Base-by-base conservation (phyloP, 2,888 invertebrate species). In the Drosophila fulvimacula region DNA sequence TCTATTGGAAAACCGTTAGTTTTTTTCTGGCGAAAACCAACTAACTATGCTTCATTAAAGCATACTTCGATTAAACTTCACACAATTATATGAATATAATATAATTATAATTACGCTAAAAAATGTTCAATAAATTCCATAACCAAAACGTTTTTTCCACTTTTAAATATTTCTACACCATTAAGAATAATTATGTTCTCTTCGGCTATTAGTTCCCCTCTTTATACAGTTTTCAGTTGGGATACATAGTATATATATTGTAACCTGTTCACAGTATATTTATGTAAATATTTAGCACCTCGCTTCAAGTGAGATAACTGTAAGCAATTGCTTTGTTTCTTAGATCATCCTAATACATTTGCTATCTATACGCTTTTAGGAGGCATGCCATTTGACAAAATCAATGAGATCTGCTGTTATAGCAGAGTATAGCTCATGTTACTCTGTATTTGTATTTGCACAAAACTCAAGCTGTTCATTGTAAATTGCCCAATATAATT, bases 401-500 rank as follows among this genome's bases (percentile, higher is more conserved):
- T 46, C 30, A 5, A 27, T 3, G 27, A 5, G 46, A 46, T 2
- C 17, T 27, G 41, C 32, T 46, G 46, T 34, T 32, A n/a, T n/a
- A n/a, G n/a, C n/a, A 34, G 42, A 5, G 42, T 15, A 51, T 42
- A 6, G 51, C 65, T 51, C 17, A 7, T 52, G 42, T 17, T 51
- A 42, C 17, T 17, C 10, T 67, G 46, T 48, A 41, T 27, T 30
- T 27, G 48, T 67, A 49, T 57, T 53, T 63, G 56, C 60, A n/a
- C 53, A 67, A 41, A 62, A 32, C 27, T 42, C 55, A 41, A 19
- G 36, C 38, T 7, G 27, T 52, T 17, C 48, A 49, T 62, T 61
- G 58, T 62, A 49, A 59, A 53, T 74, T 78, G 30, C 60, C 38
- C 63, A 68, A 68, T 60, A 68, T 63, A 59, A 75, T 27, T 30